Conservation (phyloP, 2,113 vertebrate genomes). For the Semnopithecus entellus region DNA sequence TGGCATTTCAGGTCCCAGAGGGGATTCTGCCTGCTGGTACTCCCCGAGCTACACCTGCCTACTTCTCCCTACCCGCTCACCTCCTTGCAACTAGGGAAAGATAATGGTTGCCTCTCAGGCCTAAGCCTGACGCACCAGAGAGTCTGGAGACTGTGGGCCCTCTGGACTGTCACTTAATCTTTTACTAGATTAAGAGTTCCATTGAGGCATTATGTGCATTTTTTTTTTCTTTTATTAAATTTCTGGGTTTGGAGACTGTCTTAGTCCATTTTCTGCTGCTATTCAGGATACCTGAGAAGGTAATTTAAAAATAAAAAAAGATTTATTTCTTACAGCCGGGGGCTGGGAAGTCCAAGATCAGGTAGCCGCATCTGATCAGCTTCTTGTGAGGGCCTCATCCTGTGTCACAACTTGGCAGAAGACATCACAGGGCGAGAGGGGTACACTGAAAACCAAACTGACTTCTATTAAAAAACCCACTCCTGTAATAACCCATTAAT, state of each 20-base stretch:
- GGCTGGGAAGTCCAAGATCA: not conserved
- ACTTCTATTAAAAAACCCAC: not conserved
- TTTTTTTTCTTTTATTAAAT: not conserved
- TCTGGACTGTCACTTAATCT: too few relatives aligned
- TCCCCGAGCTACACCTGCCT: not conserved
- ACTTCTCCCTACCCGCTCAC: not conserved
- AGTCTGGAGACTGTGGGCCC: not conserved
- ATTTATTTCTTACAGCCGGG: not conserved
- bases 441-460: not conserved
- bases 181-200: not conserved
- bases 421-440: not conserved
- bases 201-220: not conserved
- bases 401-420: not conserved
- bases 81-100: not conserved
- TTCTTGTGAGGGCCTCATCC: not conserved
- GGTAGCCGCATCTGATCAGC: not conserved
- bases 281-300: not conserved
- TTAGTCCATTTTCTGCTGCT: not conserved
- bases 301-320: not conserved
- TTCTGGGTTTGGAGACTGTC: not conserved
- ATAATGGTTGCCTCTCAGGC: not conserved
- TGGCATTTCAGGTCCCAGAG: not conserved
- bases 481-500: not conserved
- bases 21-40: rapidly evolving
- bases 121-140: not conserved